A percentile compares a stretch with the other conserved stretches of the same genome.
Conservation (phyloP, 2,797 vertebrate species). For the Esox lucius region DNA sequence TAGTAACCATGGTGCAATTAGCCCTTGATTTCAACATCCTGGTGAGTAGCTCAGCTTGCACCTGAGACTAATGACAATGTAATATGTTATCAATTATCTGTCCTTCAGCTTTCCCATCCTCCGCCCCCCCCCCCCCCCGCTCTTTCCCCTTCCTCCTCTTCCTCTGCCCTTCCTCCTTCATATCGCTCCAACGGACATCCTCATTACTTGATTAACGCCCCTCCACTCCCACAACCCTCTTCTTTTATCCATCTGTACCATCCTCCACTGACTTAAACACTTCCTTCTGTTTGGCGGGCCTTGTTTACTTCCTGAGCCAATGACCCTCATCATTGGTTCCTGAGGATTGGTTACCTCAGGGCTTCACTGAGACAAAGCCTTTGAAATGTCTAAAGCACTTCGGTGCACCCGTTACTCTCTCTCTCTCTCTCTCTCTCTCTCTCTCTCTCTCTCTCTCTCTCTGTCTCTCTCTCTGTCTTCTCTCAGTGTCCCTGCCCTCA, state of each 20-base stretch:
- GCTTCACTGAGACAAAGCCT: background rate
- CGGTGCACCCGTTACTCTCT: background rate
- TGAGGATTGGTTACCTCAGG: background rate
- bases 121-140: background rate
- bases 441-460: background rate
- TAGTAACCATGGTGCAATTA: background rate
- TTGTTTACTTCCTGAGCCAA: constrained; percentile 16
- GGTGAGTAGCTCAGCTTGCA: background rate
- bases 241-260: background rate
- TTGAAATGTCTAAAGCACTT: constrained; percentile 4
- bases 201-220: background rate
- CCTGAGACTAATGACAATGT: constrained; percentile 7
- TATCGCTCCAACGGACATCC: background rate
- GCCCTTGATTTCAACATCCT: background rate
- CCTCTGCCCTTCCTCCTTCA: background rate
- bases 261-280: constrained; percentile 8
- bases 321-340: background rate
- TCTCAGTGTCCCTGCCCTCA: background rate
- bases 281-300: constrained; percentile 5
- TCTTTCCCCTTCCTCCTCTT: constrained; percentile 6
- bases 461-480: constrained; percentile 10
- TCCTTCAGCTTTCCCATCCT: constrained; percentile 4
- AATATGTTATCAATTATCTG: constrained; percentile 14
- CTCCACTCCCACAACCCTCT: background rate
- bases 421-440: constrained; percentile 12